These are phyloP conservation scores for Atlantisia rogersi DNA, from an alignment of 2,113 vertebrate genomes.

Conservation along the genomic window DNA sequence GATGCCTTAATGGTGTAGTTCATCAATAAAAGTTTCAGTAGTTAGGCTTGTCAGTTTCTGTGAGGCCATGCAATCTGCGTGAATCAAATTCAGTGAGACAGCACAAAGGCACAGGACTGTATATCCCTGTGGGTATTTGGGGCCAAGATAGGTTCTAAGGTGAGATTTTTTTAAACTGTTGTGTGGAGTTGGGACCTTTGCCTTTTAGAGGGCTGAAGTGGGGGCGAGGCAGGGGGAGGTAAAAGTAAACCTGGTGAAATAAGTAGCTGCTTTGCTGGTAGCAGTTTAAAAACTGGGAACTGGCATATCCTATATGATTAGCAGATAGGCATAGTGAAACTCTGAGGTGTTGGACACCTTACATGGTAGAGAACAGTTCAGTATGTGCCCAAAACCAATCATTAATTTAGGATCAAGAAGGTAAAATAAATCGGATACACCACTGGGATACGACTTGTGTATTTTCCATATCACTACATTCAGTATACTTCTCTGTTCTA, in stretches of 20 bases:
- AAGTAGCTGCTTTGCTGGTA: no score
- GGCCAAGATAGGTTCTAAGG: neutral
- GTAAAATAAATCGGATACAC: neutral
- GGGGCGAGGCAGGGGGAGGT: no score
- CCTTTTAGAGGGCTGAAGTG: neutral
- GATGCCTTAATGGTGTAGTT: neutral
- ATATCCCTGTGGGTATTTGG: neutral
- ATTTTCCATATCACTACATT: neutral
- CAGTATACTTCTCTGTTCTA: neutral
- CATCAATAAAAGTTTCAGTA: neutral
- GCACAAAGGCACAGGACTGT: neutral
- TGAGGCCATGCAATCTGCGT: rapidly evolving
- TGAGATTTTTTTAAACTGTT: neutral
- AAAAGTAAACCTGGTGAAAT: neutral
- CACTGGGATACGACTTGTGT: neutral
- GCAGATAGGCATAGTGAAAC: neutral
- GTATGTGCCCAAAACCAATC: neutral
- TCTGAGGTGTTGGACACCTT: neutral
- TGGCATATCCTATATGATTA: neutral
- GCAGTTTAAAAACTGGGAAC: neutral
- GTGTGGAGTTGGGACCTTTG: neutral
- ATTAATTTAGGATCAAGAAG: neutral
- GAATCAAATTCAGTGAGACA: neutral
- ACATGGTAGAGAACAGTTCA: neutral
- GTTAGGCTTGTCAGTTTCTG: neutral